Evolutionary conservation across 2,113 vertebrate species (phyloP), one percentile per base, ranked within the genome.

Genomic region (Synchiropus splendidus): DNA sequence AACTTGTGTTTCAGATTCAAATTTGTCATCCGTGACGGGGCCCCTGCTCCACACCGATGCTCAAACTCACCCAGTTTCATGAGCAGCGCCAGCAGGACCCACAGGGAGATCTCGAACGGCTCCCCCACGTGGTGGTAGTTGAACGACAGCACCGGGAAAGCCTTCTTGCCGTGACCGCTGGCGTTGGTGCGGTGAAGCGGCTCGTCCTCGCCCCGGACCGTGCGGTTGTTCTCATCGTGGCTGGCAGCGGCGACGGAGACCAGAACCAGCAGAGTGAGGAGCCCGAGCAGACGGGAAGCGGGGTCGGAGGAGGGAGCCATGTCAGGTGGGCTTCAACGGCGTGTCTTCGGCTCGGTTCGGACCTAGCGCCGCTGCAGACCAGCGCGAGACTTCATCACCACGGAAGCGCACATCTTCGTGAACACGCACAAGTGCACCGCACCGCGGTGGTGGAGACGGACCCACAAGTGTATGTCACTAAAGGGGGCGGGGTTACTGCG

Each of bases 31-130:
- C 8, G 21, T 27, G 8, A 8, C 4, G 4, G 4, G 8, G 21
- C 21, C 21, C 21, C 21, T 27, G 4, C 21, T 27, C 21, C 21
- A 27, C 21, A 27, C 21, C 8, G 21, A 27, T 4, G 4, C 21
- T 27, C 21, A 9, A 42, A 75, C 93, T 82, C 77, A 98, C 94
- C 93, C 42, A 98, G 88, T 61, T 98, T 98, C 90, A 98, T 90
- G 54, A 97, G 84, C 40, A 91, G 92, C 16, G 92, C 94, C 58
- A 98, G 79, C 1, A 98, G 87, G 67, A 96, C 94, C 94, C 94
- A 97, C 16, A 97, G 80, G 0, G 92, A 79, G 63, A 96, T 89
- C 85, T 92, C 89, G 1, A 97, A 95, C 16, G 92, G 93, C 18
- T 39, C 73, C 47, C 76, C 79, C 41, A 98, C 85, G 16, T 83